Conservation (phyloP, 2,888 invertebrate species). For the Sepioteuthis lessoniana region DNA sequence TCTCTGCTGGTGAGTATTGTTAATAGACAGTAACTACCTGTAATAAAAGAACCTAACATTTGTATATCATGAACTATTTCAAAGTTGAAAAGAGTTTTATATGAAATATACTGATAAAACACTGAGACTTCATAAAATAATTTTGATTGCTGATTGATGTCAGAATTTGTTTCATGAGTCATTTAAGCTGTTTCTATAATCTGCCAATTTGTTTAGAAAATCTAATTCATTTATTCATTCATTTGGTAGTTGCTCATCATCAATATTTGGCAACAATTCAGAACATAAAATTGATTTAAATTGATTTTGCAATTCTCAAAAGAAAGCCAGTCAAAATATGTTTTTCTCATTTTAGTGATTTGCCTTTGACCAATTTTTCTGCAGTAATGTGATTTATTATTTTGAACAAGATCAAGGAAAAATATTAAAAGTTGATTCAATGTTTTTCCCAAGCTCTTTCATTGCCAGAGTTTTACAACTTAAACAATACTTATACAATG, state of each 20-base stretch:
- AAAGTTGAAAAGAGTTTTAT: too few species aligned
- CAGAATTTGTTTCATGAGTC: neutral
- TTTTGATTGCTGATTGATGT: neutral
- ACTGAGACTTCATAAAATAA: neutral
- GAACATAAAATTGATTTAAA: constrained; percentile 33
- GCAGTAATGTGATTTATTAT: neutral
- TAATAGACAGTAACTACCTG: too few species aligned
- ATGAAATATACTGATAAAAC: neutral
- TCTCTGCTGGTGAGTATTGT: too few species aligned
- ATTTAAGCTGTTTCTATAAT: constrained; percentile 20
- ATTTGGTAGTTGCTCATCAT: neutral
- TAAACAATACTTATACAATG: too few species aligned
- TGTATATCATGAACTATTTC: too few species aligned
- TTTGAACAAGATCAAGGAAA: constrained; percentile 10
- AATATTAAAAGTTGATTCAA: neutral
- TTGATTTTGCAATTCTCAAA: neutral
- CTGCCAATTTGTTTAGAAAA: constrained; percentile 5
- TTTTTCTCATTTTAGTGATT: neutral
- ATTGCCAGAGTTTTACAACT: too few species aligned
- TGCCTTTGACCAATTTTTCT: constrained; percentile 17
- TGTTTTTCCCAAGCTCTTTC: too few species aligned
- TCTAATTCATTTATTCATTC: neutral
- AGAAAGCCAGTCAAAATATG: neutral
- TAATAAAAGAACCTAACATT: too few species aligned
- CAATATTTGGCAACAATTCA: constrained; percentile 12